phyloP scores from a whole-genome alignment of 2,888 invertebrate species.

The Lucinisca nassula region DNA sequence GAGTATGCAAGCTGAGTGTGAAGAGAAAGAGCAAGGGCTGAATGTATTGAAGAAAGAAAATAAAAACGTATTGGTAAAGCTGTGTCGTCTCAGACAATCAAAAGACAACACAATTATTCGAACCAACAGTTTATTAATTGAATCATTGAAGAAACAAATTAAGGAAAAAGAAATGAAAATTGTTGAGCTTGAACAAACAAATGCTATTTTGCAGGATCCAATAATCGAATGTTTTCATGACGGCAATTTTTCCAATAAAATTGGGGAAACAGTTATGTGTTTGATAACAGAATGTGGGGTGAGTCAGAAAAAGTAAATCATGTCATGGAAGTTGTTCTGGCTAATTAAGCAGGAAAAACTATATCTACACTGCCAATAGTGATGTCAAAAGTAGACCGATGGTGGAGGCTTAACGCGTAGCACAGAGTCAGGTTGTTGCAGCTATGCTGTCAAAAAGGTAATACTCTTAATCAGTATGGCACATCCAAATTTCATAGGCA shows the following conservation, averaged over 20 bases:
- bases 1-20: neutral
- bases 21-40: neutral
- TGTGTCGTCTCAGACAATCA: neutral
- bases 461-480: conserved; percentile 48
- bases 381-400: conserved; percentile 39
- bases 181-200: conserved; percentile 1
- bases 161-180: conserved; percentile 1
- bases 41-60: conserved; percentile 9
- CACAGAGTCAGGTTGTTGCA: conserved; percentile 22
- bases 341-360: conserved; percentile 40
- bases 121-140: neutral
- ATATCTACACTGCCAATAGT: conserved; percentile 36
- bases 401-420: conserved; percentile 36
- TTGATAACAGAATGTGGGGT: conserved; percentile 45
- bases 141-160: neutral
- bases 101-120: neutral
- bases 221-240: conserved; percentile 23
- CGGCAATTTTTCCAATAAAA: conserved; percentile 21
- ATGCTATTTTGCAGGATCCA: conserved; percentile 7
- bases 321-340: conserved; percentile 26
- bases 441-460: conserved; percentile 21
- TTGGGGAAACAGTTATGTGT: conserved; percentile 37
- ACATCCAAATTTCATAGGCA: conserved; percentile 50
- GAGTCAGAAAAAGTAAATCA: conserved; percentile 29
- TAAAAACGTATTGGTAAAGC: conserved; percentile 12